Base-by-base conservation (phyloP, 2,888 invertebrate genomes). In the Dichetophora obliterata region DNA sequence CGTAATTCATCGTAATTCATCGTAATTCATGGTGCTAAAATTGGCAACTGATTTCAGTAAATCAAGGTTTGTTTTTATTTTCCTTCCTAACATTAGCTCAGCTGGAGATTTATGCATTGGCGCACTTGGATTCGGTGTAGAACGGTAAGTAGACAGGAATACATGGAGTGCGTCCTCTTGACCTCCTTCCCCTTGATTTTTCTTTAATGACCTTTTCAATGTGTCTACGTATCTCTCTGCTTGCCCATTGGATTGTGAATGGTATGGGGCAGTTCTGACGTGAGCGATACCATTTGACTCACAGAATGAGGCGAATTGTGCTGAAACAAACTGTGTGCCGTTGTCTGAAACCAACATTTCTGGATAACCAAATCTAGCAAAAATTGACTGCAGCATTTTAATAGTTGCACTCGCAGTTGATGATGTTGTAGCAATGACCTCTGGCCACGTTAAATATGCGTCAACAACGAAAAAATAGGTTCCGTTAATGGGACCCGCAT, bases 21-120 rank as follows among this genome's bases (percentile, higher is more conserved):
- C n/a, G n/a, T n/a, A 19, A 52, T 37, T 52, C 5, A n/a, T 52
- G 4, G 52, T 52, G 16, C 19, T 52, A 19, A 52, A 19, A 19
- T 52, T 37, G 37, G 8, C 19, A 19, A 52, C 16, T 52, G 52
- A n/a, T 52, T 52, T 52, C 19, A 9, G 52, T 69, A 69, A 22
- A 69, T 48, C 59, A 37, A 59, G 22, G 3, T 54, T 54, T 16
- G 59, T 59, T 37, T 59, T 72, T 37, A 72, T 54, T 73, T 73
- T 73, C 19, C 16, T 19, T 59, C 24, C 61, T 43, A 50, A 11
- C 59, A 73, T 61, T 27, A 63, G 43, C 11, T 73, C 73, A 19
- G 73, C 73, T 61, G 63, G 61, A 14, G 31, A 63, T 24, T 73
- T 50, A 19, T 61, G 5, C 43, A 50, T 48, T 43, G 27, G 43